Base-by-base conservation (phyloP, 2,888 invertebrate species). In the Caenorhabditis virilis region DNA sequence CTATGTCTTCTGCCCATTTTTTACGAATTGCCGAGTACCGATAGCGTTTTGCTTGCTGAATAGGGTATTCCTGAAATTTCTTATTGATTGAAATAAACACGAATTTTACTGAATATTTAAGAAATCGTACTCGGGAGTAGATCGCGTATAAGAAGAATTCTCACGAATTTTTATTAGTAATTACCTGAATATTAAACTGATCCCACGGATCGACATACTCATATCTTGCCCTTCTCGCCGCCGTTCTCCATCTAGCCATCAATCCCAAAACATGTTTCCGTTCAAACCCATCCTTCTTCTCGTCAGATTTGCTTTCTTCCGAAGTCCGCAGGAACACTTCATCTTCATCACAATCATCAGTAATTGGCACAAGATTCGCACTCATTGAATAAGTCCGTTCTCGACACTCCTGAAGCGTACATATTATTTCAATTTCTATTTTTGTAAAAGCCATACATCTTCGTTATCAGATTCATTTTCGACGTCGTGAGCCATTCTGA, bases 11-110 rank as follows among this genome's bases (percentile, higher is more conserved):
- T 4, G 84, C 76, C 87, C 87, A 87, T 20, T 80, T 77, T 67
- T 86, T 85, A 53, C 84, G 84, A 53, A 87, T 79, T 1, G 87
- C 85, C 71, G 86, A 86, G 78, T 87, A 87, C 20, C 87, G 83
- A 74, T 86, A 85, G 6, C 87, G 80, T 30, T 80, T 80, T 41
- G 85, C 86, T 20, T 76, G 79, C 71, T 87, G 86, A 2, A 83
- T 81, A 30, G 84, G 83, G 30, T 84, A 82, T 27, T 85, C 83
- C 47, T 85, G 15, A 20, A 41, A 9, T 7, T 18, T 7, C 18
- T 38, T 38, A 11, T 16, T 38, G n/a, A 38, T 38, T 38, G 6
- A 16, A 38, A 38, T n/a, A 7, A 38, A 30, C 6, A 30, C 30
- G 6, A n/a, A n/a, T n/a, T n/a, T n/a, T n/a, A n/a, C n/a, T n/a